These are phyloP conservation scores for Melikaiella ostensackeni DNA, from an alignment of 2,888 invertebrate species.

Conservation along the genomic window DNA sequence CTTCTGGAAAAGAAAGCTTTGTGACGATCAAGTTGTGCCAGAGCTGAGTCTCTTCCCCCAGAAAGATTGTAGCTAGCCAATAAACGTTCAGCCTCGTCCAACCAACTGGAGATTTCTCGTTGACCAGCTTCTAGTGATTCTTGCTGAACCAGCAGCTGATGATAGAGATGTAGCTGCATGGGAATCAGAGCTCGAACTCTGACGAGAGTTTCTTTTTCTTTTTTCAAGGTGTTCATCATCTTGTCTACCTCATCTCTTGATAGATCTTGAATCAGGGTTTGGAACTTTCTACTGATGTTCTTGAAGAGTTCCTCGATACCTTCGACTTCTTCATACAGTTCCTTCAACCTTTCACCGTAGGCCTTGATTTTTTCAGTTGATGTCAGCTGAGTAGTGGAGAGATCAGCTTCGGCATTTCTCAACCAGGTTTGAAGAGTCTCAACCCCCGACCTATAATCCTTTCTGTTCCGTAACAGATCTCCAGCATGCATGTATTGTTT, in stretches of 20 bases:
- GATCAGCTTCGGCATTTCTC: conserved; percentile 84
- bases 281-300: conserved; percentile 93
- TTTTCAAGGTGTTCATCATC: conserved; percentile 92
- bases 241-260: conserved; percentile 93
- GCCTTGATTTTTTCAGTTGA: conserved; percentile 88
- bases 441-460: conserved; percentile 87
- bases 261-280: conserved; percentile 92
- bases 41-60: conserved; percentile 85
- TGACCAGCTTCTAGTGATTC: conserved; percentile 93
- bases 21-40: conserved; percentile 88
- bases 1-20: conserved; percentile 93
- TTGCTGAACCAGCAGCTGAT: conserved; percentile 91
- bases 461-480: conserved; percentile 88
- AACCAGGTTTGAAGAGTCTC: conserved; percentile 90
- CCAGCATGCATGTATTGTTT: conserved; percentile 94
- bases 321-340: conserved; percentile 89
- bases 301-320: conserved; percentile 94
- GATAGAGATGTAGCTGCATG: conserved; percentile 88
- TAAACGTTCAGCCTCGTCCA: conserved; percentile 89
- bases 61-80: conserved; percentile 81
- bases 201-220: conserved; percentile 92
- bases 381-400: conserved; percentile 85
- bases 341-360: conserved; percentile 88
- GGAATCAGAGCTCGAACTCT: conserved; percentile 90
- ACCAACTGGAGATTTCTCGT: conserved; percentile 90